Evolutionary conservation across 1,140 invertebrate genomes (phyloP).

Genomic region (Musca vetustissima): DNA sequence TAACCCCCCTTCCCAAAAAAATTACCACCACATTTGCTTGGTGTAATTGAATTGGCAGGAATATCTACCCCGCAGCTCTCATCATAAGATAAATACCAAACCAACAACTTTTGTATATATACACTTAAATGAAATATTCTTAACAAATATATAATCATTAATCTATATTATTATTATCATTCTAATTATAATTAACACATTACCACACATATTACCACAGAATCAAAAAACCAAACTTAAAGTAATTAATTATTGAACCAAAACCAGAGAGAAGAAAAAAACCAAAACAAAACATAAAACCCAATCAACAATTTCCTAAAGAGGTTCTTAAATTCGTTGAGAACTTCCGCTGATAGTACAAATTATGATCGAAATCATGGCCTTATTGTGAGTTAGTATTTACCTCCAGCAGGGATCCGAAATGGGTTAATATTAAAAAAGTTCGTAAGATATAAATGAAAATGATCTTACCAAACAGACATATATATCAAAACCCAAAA

Average conservation of each 20-base stretch:
- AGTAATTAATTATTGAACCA: conserved; percentile 2
- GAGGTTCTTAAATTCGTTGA: neutral
- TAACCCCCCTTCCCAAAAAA: too few species aligned
- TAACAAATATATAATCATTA: conserved; percentile 13
- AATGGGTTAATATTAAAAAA: neutral
- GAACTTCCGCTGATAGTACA: neutral
- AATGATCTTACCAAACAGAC: neutral
- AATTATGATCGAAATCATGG: conserved; percentile 13
- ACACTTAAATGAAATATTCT: conserved; percentile 5
- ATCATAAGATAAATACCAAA: too few species aligned
- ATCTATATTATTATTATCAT: conserved; percentile 18
- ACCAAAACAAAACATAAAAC: neutral
- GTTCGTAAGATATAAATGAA: conserved; percentile 6
- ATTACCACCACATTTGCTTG: too few species aligned
- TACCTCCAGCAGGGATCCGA: neutral
- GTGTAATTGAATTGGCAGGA: too few species aligned
- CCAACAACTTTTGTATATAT: conserved; percentile 8
- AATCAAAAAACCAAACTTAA: conserved; percentile 7
- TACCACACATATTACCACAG: conserved; percentile 16
- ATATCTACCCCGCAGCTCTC: neutral
- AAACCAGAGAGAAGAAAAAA: too few species aligned
- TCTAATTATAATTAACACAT: conserved; percentile 22
- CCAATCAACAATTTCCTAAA: conserved; percentile 9
- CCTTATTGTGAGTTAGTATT: neutral
- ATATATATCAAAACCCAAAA: conserved; percentile 23